Evolutionary conservation across 2,113 vertebrate genomes (phyloP).

Genomic region (Leptobrachium ailaonicum): DNA sequence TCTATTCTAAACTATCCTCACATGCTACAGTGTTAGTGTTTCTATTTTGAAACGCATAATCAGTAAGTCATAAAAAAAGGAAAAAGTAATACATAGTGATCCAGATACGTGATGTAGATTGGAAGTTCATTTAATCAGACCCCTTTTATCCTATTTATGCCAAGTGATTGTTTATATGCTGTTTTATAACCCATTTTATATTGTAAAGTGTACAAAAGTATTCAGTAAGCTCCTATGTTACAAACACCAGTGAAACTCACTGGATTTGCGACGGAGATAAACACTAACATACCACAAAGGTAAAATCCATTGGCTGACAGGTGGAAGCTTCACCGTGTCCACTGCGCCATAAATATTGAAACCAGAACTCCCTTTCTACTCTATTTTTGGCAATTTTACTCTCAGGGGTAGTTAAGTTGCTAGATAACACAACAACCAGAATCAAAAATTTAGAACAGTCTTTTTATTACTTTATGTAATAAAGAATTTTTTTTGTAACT

Average conservation of each 20-base stretch:
- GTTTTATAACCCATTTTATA: too few relatives aligned
- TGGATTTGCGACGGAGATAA: too few relatives aligned
- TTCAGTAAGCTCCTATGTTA: too few relatives aligned
- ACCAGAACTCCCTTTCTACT: conserved; percentile 32
- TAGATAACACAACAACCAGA: conserved; percentile 57
- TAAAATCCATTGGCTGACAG: too few relatives aligned
- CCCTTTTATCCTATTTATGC: too few relatives aligned
- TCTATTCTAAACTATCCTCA: conserved; percentile 60
- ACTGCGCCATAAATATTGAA: conserved; percentile 36
- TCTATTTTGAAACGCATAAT: conserved; percentile 64
- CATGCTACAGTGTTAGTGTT: conserved; percentile 56
- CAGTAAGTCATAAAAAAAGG: conserved; percentile 67
- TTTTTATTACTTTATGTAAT: conserved; percentile 88
- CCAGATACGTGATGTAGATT: too few relatives aligned
- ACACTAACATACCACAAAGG: too few relatives aligned
- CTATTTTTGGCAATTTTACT: conserved; percentile 10
- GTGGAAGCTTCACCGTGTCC: not conserved
- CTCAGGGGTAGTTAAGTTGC: not conserved
- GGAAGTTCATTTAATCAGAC: too few relatives aligned
- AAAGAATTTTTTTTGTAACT: conserved; percentile 73
- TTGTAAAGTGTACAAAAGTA: too few relatives aligned
- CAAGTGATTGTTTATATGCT: too few relatives aligned
- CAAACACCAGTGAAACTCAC: too few relatives aligned
- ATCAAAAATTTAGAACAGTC: conserved; percentile 74
- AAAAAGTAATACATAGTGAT: conserved; percentile 43